These are phyloP conservation scores for Hylaeus anthracinus DNA, from an alignment of 1,140 invertebrate species.

Conservation along the genomic window DNA sequence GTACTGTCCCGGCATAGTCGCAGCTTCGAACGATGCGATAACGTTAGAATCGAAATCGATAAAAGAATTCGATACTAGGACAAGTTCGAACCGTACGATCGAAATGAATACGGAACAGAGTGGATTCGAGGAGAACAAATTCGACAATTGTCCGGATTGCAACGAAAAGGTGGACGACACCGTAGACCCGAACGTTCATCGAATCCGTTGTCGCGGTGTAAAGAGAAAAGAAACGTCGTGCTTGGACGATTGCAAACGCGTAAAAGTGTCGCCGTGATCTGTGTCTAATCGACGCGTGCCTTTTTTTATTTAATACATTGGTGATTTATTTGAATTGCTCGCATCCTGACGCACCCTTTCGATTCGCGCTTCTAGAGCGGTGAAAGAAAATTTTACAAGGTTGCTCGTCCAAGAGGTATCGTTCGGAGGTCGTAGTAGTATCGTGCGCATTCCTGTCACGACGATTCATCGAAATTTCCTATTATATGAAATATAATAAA, in stretches of 20 bases:
- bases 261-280: slow-evolving; percentile 27
- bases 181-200: slow-evolving; percentile 23
- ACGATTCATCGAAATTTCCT: not conserved
- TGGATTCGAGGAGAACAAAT: not conserved
- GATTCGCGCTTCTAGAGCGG: not conserved
- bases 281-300: not conserved
- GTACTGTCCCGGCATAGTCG: no score
- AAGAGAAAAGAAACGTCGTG: slow-evolving; percentile 39
- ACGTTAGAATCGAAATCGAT: not conserved
- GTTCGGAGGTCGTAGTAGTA: not conserved
- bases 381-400: not conserved
- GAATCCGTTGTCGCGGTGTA: slow-evolving; percentile 20
- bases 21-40: not conserved
- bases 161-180: slow-evolving; percentile 7
- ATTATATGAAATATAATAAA: not conserved
- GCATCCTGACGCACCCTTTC: not conserved
- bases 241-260: slow-evolving; percentile 32
- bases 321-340: not conserved
- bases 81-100: not conserved
- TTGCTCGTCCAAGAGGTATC: not conserved
- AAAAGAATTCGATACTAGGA: not conserved
- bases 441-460: not conserved
- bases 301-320: not conserved
- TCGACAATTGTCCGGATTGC: slow-evolving; percentile 10
- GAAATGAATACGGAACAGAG: not conserved